phyloP scores from a whole-genome alignment of 2,113 vertebrate species.

The Gambusia holbrooki region DNA sequence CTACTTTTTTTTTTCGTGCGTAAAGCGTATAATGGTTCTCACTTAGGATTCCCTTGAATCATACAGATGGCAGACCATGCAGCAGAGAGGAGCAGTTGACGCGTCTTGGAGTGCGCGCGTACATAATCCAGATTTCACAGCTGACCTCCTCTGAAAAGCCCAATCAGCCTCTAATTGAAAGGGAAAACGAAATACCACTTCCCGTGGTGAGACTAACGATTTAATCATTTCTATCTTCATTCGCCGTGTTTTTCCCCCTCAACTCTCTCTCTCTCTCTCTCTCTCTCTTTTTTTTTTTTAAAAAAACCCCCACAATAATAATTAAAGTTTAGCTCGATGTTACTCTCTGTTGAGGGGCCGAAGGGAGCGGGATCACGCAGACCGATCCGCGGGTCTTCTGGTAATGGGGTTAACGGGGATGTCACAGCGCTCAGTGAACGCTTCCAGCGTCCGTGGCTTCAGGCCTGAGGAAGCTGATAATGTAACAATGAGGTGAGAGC shows the following conservation, averaged over 20 bases:
- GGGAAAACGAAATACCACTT: slow-evolving; percentile 92
- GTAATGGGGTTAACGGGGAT: slow-evolving; percentile 90
- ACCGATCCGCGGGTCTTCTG: slow-evolving; percentile 88
- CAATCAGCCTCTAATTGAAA: slow-evolving; percentile 99
- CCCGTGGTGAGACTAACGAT: slow-evolving; percentile 97
- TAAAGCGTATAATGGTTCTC: not conserved
- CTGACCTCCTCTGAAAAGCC: slow-evolving; percentile 98
- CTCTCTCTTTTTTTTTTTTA: too few relatives aligned
- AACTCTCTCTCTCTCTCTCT: slow-evolving; percentile 21
- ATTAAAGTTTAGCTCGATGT: slow-evolving; percentile 93
- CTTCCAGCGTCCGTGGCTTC: slow-evolving; percentile 41
- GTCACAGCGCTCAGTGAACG: slow-evolving; percentile 64
- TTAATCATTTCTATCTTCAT: slow-evolving; percentile 95
- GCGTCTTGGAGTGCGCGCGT: slow-evolving; percentile 75
- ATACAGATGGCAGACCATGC: slow-evolving; percentile 4
- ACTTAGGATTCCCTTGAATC: slow-evolving; percentile 19
- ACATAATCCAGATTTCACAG: slow-evolving; percentile 99
- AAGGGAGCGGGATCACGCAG: slow-evolving; percentile 89
- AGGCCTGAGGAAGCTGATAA: slow-evolving; percentile 39
- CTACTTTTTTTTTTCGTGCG: too few relatives aligned
- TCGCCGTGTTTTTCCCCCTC: slow-evolving; percentile 75
- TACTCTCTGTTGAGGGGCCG: slow-evolving; percentile 44
- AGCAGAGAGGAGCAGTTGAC: slow-evolving; percentile 8
- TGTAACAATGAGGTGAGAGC: slow-evolving; percentile 29
- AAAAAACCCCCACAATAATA: slow-evolving; percentile 32